Evolutionary conservation across 2,888 invertebrate species (phyloP).

Genomic region (Eristalis arbustorum): DNA sequence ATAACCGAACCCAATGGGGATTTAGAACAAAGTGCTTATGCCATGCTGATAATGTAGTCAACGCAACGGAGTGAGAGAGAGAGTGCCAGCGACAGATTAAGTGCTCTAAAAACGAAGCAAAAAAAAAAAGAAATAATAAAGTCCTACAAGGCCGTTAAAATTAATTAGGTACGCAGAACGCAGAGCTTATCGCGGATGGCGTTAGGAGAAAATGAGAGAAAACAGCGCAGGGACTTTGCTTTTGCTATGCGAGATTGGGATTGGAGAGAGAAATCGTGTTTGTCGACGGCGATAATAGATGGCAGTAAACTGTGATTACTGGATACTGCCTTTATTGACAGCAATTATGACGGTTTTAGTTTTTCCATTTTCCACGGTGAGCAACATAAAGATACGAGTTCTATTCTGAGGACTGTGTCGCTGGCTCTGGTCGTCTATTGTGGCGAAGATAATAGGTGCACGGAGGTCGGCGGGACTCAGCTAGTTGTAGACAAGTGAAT

Average conservation of each 20-base stretch:
- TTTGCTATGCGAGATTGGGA: no score
- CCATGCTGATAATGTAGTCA: constrained; percentile 13
- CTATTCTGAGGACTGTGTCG: not conserved
- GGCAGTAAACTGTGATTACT: not conserved
- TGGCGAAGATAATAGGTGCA: not conserved
- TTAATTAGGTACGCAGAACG: not conserved
- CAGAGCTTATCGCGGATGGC: constrained; percentile 1
- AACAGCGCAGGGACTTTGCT: not conserved
- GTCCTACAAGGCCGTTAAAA: constrained; percentile 2
- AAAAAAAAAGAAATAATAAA: constrained; percentile 6
- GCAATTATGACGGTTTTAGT: not conserved
- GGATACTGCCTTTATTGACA: not conserved
- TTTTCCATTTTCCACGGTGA: not conserved
- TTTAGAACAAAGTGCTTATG: constrained; percentile 25
- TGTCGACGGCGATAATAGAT: not conserved
- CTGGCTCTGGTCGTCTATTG: not conserved
- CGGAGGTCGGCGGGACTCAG: not conserved
- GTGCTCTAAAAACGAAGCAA: not conserved
- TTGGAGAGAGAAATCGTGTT: not conserved
- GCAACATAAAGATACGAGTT: not conserved
- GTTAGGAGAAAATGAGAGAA: constrained; percentile 20
- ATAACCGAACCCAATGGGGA: constrained; percentile 13
- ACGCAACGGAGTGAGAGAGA: not conserved
- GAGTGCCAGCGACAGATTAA: not conserved
- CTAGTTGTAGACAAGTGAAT: no score